Conservation (phyloP, 2,888 invertebrate genomes). For the Villa cingulata region DNA sequence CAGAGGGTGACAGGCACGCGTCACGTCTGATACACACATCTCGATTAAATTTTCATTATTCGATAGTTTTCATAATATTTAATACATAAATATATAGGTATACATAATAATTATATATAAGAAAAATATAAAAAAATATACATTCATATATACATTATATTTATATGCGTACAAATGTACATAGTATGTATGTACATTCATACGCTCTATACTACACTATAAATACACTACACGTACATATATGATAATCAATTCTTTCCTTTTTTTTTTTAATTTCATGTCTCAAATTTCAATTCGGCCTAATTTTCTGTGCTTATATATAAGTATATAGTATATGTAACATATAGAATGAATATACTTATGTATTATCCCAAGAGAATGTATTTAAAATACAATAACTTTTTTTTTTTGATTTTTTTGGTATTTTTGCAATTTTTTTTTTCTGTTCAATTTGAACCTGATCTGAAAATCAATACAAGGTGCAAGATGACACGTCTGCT, state of each 20-base stretch:
- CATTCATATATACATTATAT: neutral
- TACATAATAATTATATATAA: too few relatives aligned
- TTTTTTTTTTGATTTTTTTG: too few relatives aligned
- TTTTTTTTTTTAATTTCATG: too few relatives aligned
- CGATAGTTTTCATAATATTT: too few relatives aligned
- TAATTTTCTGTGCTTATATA: neutral
- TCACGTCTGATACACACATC: neutral
- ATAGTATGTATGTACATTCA: too few relatives aligned
- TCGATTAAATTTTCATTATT: neutral
- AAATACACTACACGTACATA: neutral
- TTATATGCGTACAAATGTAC: too few relatives aligned
- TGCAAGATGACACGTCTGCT: neutral
- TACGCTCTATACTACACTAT: too few relatives aligned
- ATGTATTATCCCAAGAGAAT: neutral
- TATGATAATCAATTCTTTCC: neutral
- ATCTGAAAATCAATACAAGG: neutral
- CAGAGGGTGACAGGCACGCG: constrained; percentile 10
- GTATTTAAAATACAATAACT: too few relatives aligned
- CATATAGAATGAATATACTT: too few relatives aligned
- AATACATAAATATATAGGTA: too few relatives aligned
- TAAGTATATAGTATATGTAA: too few relatives aligned
- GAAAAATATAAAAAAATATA: neutral
- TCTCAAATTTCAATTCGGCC: neutral
- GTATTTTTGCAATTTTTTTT: too few relatives aligned
- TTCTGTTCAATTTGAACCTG: neutral